These are phyloP conservation scores for Drosophila neoperkinsi DNA, from an alignment of 2,888 invertebrate species.

Conservation along the genomic window DNA sequence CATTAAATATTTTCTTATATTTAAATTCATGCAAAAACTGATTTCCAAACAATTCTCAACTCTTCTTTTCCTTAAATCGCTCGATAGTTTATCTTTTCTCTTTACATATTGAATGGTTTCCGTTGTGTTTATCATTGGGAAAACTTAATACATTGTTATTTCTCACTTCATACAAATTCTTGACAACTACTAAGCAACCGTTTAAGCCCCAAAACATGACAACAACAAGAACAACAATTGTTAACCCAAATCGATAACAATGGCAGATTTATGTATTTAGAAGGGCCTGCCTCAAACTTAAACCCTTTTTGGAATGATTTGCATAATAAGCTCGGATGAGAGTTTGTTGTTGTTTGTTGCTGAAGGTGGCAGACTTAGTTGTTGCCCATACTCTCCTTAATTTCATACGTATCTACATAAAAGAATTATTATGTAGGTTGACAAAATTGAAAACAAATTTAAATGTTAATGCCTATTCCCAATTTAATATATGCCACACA, in stretches of 20 bases:
- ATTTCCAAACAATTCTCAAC: neutral
- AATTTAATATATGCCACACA: constrained; percentile 71
- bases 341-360: constrained; percentile 42
- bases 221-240: constrained; percentile 19
- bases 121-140: neutral
- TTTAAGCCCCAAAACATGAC: constrained; percentile 13
- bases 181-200: constrained; percentile 24
- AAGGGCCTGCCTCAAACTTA: constrained; percentile 19
- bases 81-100: neutral
- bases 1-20: neutral
- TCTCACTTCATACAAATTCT: constrained; percentile 14
- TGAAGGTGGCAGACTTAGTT: constrained; percentile 52
- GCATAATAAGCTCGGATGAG: constrained; percentile 56
- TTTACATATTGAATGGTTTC: neutral
- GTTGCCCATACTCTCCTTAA: constrained; percentile 17
- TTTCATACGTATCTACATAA: constrained; percentile 41
- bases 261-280: constrained; percentile 41
- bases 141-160: constrained; percentile 12
- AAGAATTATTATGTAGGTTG: no score
- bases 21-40: neutral
- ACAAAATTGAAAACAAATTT: constrained; percentile 80
- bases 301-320: constrained; percentile 47
- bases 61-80: neutral
- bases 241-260: constrained; percentile 35
- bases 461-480: constrained; percentile 73